Evolutionary conservation across 2,888 invertebrate species (phyloP).

Genomic region (Leptopilina syphax): DNA sequence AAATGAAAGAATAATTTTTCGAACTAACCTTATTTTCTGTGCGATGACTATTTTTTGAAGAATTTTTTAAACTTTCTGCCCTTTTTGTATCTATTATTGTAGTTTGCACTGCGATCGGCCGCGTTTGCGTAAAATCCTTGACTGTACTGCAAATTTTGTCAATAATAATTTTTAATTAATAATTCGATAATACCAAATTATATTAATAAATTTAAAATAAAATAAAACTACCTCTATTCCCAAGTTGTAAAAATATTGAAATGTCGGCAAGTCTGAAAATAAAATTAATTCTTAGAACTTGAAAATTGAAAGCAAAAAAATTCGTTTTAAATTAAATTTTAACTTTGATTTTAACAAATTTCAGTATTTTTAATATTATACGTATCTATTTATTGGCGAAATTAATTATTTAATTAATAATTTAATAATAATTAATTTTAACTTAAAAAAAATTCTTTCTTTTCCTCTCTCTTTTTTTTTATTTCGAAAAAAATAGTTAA

Average conservation of each 20-base stretch:
- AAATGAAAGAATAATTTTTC: background rate
- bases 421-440: too few relatives aligned
- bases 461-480: too few relatives aligned
- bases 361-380: too few relatives aligned
- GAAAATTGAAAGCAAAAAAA: too few relatives aligned
- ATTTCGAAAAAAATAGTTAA: too few relatives aligned
- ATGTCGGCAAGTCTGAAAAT: background rate
- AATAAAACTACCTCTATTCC: conserved; percentile 1
- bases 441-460: too few relatives aligned
- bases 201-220: background rate
- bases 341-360: too few relatives aligned
- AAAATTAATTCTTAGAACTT: background rate
- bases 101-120: background rate
- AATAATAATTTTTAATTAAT: background rate
- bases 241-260: conserved; percentile 18
- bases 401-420: too few relatives aligned
- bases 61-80: background rate
- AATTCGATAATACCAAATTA: background rate
- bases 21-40: background rate
- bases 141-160: background rate
- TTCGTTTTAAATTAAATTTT: too few relatives aligned
- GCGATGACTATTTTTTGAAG: background rate
- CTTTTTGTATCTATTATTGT: background rate
- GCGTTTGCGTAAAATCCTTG: background rate
- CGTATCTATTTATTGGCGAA: too few relatives aligned